Evolutionary conservation across 2,797 vertebrate species (phyloP), one percentile per base, ranked within the genome.

Genomic region (Varecia variegata): DNA sequence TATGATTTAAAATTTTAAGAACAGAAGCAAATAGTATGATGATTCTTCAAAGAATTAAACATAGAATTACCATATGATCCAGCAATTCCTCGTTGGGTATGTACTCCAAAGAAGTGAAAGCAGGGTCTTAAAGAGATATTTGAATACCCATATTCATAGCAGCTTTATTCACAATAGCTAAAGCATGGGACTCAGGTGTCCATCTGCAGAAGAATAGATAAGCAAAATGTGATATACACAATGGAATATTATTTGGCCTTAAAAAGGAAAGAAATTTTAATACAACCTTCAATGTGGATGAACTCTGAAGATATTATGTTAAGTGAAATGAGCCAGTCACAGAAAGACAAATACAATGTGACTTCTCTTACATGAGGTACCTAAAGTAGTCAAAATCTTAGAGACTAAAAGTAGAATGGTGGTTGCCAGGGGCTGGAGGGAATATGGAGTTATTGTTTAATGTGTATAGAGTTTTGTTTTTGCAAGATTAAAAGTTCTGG

Each of bases 241-340:
- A 3, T 94, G 32, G 60, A 70, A 35, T 77, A 52, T 87, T 82
- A 93, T 15, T 87, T 21, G 25, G 21, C 20, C 4, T 88, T 90
- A 80, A 80, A 85, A 70, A 84, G 70, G 32, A 89, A 50, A 73
- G 40, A 80, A 80, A 80, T 56, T 80, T 52, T 40, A 23, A 74
- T 35, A 65, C 35, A 45, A 89, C 2, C 32, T 94, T 38, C 27
- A 82, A 21, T 32, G 43, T 77, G 74, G 58, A 67, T 71, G 35
- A 93, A 82, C 60, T 40, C 60, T 89, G 45, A 90, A 77, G 68
- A 85, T 38, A 47, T 10, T 62, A 54, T 81, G 7, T 30, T 81
- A 91, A 88, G 20, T 83, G 15, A 95, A 90, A 90, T 90, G 84
- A 92, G 67, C n/a, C 12, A 67, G 17, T 81, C 52, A 32, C 45